phyloP scores from a whole-genome alignment of 2,888 invertebrate genomes.

The Brachyptera risi region DNA sequence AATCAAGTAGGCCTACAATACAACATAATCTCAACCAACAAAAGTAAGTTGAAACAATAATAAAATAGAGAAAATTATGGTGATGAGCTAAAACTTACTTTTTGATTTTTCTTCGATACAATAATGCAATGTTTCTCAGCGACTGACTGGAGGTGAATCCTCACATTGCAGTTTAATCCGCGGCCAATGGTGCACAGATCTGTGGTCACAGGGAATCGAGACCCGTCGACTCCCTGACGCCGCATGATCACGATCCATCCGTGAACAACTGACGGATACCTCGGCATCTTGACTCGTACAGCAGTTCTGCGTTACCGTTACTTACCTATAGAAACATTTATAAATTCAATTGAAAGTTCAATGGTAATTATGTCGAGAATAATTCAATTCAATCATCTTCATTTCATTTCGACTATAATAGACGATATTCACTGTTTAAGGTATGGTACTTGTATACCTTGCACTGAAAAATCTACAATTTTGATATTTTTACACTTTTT shows the following conservation, averaged over 20 bases:
- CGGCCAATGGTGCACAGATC: background rate
- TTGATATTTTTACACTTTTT: too few species aligned
- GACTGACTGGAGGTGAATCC: background rate
- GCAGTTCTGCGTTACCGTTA: background rate
- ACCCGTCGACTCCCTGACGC: background rate
- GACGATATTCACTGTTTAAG: too few species aligned
- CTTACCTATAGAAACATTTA: too few species aligned
- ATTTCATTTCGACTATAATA: too few species aligned
- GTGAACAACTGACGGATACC: too few species aligned
- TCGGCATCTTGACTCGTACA: background rate
- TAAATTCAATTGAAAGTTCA: too few species aligned
- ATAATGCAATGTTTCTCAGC: background rate
- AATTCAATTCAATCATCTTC: background rate
- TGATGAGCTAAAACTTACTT: constrained; percentile 1
- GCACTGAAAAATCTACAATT: too few species aligned
- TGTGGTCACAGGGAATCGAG: background rate
- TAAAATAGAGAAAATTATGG: too few species aligned
- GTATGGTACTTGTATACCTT: too few species aligned
- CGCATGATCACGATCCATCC: background rate
- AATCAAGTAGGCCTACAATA: too few species aligned
- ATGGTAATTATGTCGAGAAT: too few species aligned
- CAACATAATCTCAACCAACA: too few species aligned
- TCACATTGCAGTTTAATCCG: background rate
- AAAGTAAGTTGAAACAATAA: background rate
- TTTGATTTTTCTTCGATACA: background rate